Evolutionary conservation across 92 coral and sea anemone genomes (phyloP).

Genomic region (Epizoanthus fatuus): DNA sequence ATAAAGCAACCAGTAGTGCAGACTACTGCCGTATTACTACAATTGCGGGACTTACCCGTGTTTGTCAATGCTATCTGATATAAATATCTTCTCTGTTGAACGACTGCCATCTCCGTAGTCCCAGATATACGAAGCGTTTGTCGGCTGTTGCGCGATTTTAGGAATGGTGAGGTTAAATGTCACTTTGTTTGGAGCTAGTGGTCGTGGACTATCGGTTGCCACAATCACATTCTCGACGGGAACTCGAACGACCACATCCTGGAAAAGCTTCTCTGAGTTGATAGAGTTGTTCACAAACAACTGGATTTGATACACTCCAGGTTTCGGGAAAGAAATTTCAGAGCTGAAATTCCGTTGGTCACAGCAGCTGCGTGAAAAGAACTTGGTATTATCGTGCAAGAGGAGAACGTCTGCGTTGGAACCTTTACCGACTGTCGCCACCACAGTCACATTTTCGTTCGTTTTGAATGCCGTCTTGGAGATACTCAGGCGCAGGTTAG

Average conservation of each 20-base stretch:
- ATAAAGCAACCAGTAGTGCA: no score
- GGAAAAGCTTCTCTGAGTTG: not conserved
- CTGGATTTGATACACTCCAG: slow-evolving; percentile 9
- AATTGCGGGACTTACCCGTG: slow-evolving; percentile 5
- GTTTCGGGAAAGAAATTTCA: not conserved
- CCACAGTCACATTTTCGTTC: not conserved
- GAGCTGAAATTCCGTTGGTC: not conserved
- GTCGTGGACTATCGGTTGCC: slow-evolving; percentile 2
- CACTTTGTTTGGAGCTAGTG: slow-evolving; percentile 15
- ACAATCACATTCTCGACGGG: not conserved
- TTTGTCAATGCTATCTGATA: not conserved
- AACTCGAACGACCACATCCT: slow-evolving; percentile 6
- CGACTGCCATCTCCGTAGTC: slow-evolving; percentile 1
- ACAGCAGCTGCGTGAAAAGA: slow-evolving; percentile 6
- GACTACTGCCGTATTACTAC: no score
- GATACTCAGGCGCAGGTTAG: not conserved
- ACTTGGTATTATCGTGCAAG: not conserved
- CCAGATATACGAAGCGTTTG: slow-evolving; percentile 1
- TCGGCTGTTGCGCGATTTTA: not conserved
- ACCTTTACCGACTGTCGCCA: not conserved
- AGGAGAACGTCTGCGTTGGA: slow-evolving; percentile 14
- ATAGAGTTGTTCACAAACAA: slow-evolving; percentile 10
- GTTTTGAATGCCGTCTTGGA: not conserved
- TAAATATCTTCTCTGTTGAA: not conserved
- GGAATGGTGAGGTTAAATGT: slow-evolving; percentile 12